These are phyloP conservation scores for Cylas formicarius DNA, from an alignment of 1,140 invertebrate genomes.

Conservation along the genomic window DNA sequence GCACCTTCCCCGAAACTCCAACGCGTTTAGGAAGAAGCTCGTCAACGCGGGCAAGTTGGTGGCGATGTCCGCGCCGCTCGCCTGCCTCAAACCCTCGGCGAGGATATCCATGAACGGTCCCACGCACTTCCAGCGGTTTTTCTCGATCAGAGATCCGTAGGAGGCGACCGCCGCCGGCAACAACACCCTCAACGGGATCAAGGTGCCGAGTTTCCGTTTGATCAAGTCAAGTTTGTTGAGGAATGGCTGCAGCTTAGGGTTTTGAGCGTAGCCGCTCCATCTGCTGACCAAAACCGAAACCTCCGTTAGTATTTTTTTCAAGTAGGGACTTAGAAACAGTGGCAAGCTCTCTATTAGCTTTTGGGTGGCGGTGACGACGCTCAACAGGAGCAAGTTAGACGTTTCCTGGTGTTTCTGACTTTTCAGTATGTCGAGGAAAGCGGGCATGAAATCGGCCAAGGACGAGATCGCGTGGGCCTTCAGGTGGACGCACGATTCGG, in stretches of 20 bases:
- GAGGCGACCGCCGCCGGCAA: slow-evolving; percentile 63
- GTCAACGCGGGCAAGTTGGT: slow-evolving; percentile 58
- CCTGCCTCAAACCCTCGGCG: slow-evolving; percentile 57
- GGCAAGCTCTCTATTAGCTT: slow-evolving; percentile 75
- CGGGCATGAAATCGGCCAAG: slow-evolving; percentile 71
- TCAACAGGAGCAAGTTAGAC: slow-evolving; percentile 40
- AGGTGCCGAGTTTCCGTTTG: slow-evolving; percentile 58
- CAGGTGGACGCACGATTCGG: slow-evolving; percentile 67
- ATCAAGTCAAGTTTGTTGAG: slow-evolving; percentile 53
- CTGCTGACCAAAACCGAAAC: slow-evolving; percentile 52
- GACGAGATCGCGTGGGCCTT: slow-evolving; percentile 64
- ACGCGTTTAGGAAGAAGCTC: slow-evolving; percentile 64
- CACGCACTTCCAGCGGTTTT: slow-evolving; percentile 54
- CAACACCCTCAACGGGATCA: slow-evolving; percentile 67
- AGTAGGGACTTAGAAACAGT: slow-evolving; percentile 75
- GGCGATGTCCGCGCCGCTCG: slow-evolving; percentile 52
- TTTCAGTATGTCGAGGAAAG: slow-evolving; percentile 58
- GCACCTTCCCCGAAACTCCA: slow-evolving; percentile 58
- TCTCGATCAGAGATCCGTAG: slow-evolving; percentile 54
- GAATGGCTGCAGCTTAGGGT: slow-evolving; percentile 49
- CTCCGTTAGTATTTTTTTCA: slow-evolving; percentile 64
- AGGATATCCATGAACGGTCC: slow-evolving; percentile 66
- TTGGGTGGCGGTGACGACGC: slow-evolving; percentile 60
- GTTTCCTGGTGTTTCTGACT: slow-evolving; percentile 43
- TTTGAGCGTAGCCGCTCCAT: slow-evolving; percentile 39